phyloP scores from a whole-genome alignment of 2,113 vertebrate genomes.

The Pangasianodon hypophthalmus region DNA sequence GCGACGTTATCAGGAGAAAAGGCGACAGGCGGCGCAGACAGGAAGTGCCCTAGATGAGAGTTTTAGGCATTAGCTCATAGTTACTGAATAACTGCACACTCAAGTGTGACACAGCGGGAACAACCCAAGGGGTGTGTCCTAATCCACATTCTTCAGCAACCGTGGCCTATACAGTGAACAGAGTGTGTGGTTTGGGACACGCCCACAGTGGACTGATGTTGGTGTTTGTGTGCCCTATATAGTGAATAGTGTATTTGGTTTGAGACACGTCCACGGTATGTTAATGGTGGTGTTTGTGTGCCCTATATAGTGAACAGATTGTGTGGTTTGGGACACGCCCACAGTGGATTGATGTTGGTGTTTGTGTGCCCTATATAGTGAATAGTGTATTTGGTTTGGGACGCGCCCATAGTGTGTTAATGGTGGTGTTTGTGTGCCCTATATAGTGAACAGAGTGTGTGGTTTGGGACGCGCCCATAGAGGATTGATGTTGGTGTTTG shows the following conservation, averaged over 20 bases:
- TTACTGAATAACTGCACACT: conserved; percentile 6
- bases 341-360: not conserved
- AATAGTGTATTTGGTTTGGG: no score
- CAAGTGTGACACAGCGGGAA: not conserved
- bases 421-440: no score
- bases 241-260: not conserved
- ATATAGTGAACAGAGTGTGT: no score
- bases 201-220: not conserved
- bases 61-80: conserved; percentile 14
- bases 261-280: not conserved
- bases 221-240: not conserved
- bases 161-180: not conserved
- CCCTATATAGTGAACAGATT: not conserved
- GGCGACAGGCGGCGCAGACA: conserved; percentile 35
- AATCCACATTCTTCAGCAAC: conserved; percentile 28
- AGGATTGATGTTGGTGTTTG: no score
- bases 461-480: not conserved
- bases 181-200: not conserved
- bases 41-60: conserved; percentile 45
- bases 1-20: conserved; percentile 17
- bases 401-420: no score
- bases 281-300: not conserved
- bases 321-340: not conserved
- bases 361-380: no score
- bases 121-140: conserved; percentile 2